phyloP scores from a whole-genome alignment of 2,113 vertebrate species.

The Micronycteris hirsuta region DNA sequence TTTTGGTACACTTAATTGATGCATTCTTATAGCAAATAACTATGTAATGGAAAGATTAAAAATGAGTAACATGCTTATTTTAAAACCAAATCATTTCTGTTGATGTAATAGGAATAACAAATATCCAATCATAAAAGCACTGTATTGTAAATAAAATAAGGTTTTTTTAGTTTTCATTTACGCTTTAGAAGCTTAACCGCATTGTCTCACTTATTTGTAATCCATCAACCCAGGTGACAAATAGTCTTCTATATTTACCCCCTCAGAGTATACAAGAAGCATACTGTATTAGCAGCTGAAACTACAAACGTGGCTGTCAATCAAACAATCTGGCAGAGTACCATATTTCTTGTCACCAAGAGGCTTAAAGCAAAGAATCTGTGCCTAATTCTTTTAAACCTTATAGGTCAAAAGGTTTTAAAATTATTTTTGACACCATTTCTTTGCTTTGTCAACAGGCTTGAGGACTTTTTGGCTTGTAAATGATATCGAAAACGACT shows the following conservation, averaged over 20 bases:
- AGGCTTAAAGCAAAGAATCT: constrained; percentile 93
- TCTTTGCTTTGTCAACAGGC: constrained; percentile 90
- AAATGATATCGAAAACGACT: constrained; percentile 82
- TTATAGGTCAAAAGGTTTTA: constrained; percentile 94
- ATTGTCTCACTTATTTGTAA: constrained; percentile 90
- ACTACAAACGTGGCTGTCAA: constrained; percentile 90
- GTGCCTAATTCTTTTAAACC: constrained; percentile 94
- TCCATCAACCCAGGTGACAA: constrained; percentile 93
- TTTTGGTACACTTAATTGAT: constrained; percentile 79
- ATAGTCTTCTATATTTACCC: constrained; percentile 95
- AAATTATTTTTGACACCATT: constrained; percentile 96
- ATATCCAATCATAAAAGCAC: constrained; percentile 64
- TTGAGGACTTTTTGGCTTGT: constrained; percentile 87
- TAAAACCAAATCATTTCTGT: constrained; percentile 60
- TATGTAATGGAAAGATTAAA: constrained; percentile 41
- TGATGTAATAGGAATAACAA: constrained; percentile 66
- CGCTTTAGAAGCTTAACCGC: constrained; percentile 86
- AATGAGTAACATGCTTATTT: constrained; percentile 57
- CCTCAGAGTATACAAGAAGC: constrained; percentile 81
- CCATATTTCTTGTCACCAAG: constrained; percentile 94
- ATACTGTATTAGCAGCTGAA: constrained; percentile 91
- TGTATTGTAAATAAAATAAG: constrained; percentile 77
- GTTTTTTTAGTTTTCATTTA: constrained; percentile 81
- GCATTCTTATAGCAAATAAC: constrained; percentile 71
- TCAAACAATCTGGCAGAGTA: constrained; percentile 87